Evolutionary conservation across 2,113 vertebrate species (phyloP), one percentile per base, ranked within the genome.

Genomic region (Phoenicopterus ruber): DNA sequence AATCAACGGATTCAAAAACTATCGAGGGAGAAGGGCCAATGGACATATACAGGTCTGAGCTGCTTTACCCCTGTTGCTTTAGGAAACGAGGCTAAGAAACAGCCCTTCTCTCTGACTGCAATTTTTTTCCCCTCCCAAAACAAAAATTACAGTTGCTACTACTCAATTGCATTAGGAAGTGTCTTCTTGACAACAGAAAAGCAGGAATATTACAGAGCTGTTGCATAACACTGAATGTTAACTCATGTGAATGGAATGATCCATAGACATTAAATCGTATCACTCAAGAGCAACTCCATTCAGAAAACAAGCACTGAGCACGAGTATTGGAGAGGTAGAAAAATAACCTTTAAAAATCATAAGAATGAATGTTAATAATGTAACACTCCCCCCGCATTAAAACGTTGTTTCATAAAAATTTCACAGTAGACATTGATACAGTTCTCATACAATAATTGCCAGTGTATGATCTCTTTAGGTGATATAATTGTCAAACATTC

Each of bases 241-340:
- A 73, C 50, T 97, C 84, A 70, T 42, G 29, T 31, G 62, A 88
- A 91, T 61, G 70, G 86, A 96, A 94, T 50, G 62, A 93, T 62
- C 62, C 8, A 7, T 2, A 94, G 46, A 73, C 74, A 77, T 7
- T 32, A 62, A 82, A 57, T 85, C 7, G 1, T 9, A 79, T 22
- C 76, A 50, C 59, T 61, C 19, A 36, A 69, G 49, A 90, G 67
- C 62, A 79, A 28, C 42, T 50, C 11, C 2, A 0, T 50, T 79
- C 49, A 49, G 38, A 73, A 92, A 91, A 73, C 11, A 72, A 58
- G 46, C 62, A 71, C 20, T 8, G 55, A 63, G 34, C 47, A 59
- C 0, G 0, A 84, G 28, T 29, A 46, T 2, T 52, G 40, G 24
- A 87, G 12, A 85, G 16, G 54, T 0, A 82, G n/a, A 40, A 91